phyloP scores from a whole-genome alignment of 1,140 invertebrate genomes.

The Neelides sp. region DNA sequence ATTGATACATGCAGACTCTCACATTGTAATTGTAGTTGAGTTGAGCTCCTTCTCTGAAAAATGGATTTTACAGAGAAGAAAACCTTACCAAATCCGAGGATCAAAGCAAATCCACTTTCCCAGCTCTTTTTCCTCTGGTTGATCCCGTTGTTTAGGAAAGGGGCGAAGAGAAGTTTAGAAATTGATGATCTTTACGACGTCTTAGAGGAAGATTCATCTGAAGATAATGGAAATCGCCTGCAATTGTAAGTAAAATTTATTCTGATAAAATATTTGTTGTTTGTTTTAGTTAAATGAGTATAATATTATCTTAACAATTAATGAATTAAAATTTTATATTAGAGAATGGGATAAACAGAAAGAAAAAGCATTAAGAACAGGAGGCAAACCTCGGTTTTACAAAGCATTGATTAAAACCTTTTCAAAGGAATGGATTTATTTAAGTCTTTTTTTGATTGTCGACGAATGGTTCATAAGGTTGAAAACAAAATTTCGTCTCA shows the following conservation, averaged over 20 bases:
- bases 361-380: constrained; percentile 31
- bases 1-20: too few species aligned
- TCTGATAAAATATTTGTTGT: not conserved
- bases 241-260: constrained; percentile 6
- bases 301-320: not conserved
- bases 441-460: constrained; percentile 5
- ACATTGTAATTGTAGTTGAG: too few species aligned
- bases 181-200: constrained; percentile 21
- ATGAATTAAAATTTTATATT: constrained; percentile 19
- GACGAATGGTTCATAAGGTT: constrained; percentile 20
- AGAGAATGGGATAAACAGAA: constrained; percentile 40
- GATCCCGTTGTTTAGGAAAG: constrained; percentile 20
- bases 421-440: not conserved
- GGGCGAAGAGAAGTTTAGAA: constrained; percentile 6
- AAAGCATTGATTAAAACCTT: constrained; percentile 5
- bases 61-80: constrained; percentile 27
- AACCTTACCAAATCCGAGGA: constrained; percentile 11
- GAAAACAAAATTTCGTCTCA: too few species aligned
- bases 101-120: constrained; percentile 18
- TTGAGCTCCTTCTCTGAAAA: not conserved
- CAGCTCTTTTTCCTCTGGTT: constrained; percentile 27
- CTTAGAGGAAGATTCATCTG: constrained; percentile 16
- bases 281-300: not conserved
- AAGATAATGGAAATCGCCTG: constrained; percentile 10
- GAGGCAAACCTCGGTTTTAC: constrained; percentile 6